Evolutionary conservation across 2,113 vertebrate species (phyloP).

Genomic region (Asarcornis scutulata): DNA sequence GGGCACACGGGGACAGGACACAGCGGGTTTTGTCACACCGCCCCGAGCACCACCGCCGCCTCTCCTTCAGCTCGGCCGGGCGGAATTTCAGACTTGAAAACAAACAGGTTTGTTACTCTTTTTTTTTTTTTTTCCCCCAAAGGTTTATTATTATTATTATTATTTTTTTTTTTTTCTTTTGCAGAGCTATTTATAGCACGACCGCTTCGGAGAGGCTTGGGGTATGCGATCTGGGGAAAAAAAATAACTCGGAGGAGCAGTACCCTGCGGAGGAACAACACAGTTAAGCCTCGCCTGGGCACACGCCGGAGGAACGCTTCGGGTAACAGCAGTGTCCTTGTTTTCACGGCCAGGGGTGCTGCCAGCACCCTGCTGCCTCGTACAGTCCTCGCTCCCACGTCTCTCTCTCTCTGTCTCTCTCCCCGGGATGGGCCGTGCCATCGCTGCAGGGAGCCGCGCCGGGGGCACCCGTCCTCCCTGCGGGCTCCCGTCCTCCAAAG

Average conservation of each 20-base stretch:
- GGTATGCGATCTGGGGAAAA: slow-evolving; percentile 29
- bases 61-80: background rate
- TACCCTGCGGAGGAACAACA: slow-evolving; percentile 19
- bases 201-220: slow-evolving; percentile 34
- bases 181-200: slow-evolving; percentile 50
- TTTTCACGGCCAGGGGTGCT: background rate
- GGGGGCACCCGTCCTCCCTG: background rate
- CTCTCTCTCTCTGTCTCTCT: background rate
- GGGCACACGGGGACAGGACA: background rate
- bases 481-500: background rate
- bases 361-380: slow-evolving; percentile 22
- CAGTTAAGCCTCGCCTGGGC: slow-evolving; percentile 64
- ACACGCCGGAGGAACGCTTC: slow-evolving; percentile 5
- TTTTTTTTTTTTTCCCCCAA: slow-evolving; percentile 19
- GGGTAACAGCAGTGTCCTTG: slow-evolving; percentile 57
- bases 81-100: slow-evolving; percentile 8
- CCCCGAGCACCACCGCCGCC: background rate
- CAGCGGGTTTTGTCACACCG: background rate
- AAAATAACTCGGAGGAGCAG: slow-evolving; percentile 23
- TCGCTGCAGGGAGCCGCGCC: background rate
- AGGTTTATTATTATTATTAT: slow-evolving; percentile 40
- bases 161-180: background rate
- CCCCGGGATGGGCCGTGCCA: background rate
- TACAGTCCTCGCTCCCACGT: background rate
- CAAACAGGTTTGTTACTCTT: slow-evolving; percentile 48